phyloP scores from a whole-genome alignment of 2,113 vertebrate species.

The Phaethornis superciliosus region DNA sequence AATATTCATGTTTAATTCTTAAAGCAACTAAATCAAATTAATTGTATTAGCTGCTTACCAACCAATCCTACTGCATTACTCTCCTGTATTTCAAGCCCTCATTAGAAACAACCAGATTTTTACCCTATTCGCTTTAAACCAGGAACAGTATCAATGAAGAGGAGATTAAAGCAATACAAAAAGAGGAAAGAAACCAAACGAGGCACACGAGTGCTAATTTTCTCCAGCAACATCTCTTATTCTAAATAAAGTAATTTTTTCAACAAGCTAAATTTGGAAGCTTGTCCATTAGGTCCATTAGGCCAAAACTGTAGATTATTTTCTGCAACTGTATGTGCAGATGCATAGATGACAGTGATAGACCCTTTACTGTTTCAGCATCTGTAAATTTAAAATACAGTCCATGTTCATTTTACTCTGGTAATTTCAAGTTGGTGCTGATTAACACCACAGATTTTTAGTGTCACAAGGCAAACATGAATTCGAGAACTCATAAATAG shows the following conservation, averaged over 20 bases:
- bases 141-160: neutral
- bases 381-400: neutral
- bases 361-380: neutral
- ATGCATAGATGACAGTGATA: neutral
- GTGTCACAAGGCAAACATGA: neutral
- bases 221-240: conserved; percentile 15
- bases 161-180: neutral
- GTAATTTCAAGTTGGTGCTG: neutral
- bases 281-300: neutral
- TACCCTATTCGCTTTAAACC: neutral
- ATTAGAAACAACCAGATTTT: neutral
- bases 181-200: neutral
- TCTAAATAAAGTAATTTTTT: conserved; percentile 5
- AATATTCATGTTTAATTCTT: neutral
- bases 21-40: conserved; percentile 20
- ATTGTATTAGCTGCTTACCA: conserved; percentile 20
- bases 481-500: conserved; percentile 47
- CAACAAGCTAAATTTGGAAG: neutral
- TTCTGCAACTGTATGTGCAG: neutral
- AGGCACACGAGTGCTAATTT: neutral
- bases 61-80: neutral
- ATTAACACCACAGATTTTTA: neutral
- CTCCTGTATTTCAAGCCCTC: neutral
- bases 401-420: neutral
- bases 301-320: neutral